Conservation (phyloP, 2,113 vertebrate genomes). For the Coturnix japonica region DNA sequence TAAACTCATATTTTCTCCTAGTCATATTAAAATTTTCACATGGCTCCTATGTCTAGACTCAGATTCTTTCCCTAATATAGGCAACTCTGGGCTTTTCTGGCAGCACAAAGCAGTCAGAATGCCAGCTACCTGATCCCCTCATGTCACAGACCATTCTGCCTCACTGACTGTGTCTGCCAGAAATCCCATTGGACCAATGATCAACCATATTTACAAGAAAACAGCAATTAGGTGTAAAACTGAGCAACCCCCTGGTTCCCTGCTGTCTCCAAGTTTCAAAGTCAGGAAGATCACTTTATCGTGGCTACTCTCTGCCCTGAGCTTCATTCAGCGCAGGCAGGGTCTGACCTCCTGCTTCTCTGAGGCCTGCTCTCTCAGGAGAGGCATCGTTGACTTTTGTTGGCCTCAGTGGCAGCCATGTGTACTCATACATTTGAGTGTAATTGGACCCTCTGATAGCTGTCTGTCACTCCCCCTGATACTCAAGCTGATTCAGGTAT, state of each 20-base stretch:
- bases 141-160: neutral
- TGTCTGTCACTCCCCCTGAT: neutral
- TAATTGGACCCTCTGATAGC: neutral
- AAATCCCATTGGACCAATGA: neutral
- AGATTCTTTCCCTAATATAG: constrained; percentile 57
- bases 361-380: neutral
- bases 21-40: constrained; percentile 38
- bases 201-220: neutral
- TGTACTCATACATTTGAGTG: neutral
- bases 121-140: constrained; percentile 35
- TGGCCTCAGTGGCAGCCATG: neutral
- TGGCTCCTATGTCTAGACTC: neutral
- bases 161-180: neutral
- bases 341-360: neutral
- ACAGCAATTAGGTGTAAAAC: neutral
- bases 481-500: neutral
- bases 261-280: neutral
- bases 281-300: neutral
- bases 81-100: constrained; percentile 41
- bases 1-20: constrained; percentile 59
- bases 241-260: neutral
- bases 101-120: constrained; percentile 29
- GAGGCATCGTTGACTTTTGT: neutral
- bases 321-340: neutral
- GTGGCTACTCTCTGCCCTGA: neutral